Conservation (phyloP, 2,888 invertebrate genomes). For the Rotaria macrura region DNA sequence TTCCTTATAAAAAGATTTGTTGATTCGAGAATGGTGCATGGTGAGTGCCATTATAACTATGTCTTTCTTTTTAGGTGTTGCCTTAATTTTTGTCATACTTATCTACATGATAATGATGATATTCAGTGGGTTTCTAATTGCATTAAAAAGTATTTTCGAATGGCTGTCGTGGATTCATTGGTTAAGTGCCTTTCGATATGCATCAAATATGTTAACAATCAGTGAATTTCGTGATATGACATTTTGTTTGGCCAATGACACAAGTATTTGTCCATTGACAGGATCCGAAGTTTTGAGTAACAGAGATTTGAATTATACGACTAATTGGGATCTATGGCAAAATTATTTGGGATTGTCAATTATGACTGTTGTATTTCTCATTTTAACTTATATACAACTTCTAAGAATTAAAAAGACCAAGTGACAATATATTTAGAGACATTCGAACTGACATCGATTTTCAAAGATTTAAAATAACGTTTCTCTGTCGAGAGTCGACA, state of each 20-base stretch:
- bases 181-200: background rate
- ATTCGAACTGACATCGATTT: no score
- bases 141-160: background rate
- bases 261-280: background rate
- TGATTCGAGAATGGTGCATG: no score
- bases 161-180: background rate
- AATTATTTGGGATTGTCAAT: slow-evolving; percentile 41
- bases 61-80: background rate
- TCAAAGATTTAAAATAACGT: no score
- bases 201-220: background rate
- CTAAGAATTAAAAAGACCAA: slow-evolving; percentile 34
- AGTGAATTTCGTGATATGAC: background rate
- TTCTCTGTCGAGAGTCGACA: no score
- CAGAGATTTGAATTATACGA: slow-evolving; percentile 41
- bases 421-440: background rate
- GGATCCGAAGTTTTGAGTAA: slow-evolving; percentile 39
- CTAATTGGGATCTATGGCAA: slow-evolving; percentile 44
- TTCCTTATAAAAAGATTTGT: background rate
- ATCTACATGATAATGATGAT: background rate
- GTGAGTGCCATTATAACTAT: background rate
- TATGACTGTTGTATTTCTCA: slow-evolving; percentile 39
- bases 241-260: background rate
- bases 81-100: background rate
- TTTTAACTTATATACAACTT: slow-evolving; percentile 44
- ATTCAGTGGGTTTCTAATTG: background rate